phyloP scores from a whole-genome alignment of 2,113 vertebrate genomes.

The Sterrhoptilus dennistouni region DNA sequence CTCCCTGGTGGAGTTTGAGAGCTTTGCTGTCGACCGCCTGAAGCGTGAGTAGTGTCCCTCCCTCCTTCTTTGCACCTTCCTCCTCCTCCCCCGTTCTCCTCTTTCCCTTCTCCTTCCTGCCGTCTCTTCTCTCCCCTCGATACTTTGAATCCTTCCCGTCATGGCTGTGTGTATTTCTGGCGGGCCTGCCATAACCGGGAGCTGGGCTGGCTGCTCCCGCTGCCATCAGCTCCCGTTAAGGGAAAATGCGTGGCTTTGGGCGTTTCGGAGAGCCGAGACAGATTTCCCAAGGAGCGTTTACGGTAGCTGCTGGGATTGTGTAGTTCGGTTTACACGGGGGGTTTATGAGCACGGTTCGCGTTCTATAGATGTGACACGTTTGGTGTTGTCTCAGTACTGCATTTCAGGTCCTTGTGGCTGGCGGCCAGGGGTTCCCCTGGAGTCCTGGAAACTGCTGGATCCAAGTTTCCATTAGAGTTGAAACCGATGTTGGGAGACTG shows the following conservation, averaged over 20 bases:
- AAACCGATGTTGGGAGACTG: accelerated
- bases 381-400: background rate
- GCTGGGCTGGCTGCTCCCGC: accelerated
- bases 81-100: accelerated
- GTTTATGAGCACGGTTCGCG: background rate
- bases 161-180: accelerated
- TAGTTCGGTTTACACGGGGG: accelerated
- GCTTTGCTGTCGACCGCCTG: conserved; percentile 88
- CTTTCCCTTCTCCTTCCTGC: background rate
- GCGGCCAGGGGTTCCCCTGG: background rate
- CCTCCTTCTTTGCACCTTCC: background rate
- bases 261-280: accelerated
- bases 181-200: accelerated
- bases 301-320: background rate
- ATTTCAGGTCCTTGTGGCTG: accelerated
- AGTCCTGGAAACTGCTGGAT: background rate
- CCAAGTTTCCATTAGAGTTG: background rate
- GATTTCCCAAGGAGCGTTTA: accelerated
- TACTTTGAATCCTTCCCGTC: no score
- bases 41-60: conserved; percentile 78
- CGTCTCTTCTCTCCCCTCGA: background rate
- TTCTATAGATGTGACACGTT: accelerated
- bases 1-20: conserved; percentile 89
- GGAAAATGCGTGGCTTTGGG: background rate
- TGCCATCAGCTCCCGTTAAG: accelerated